Evolutionary conservation across 1,140 invertebrate species (phyloP), one percentile per base, ranked within the genome.

Genomic region (Brachionus plicatilis): DNA sequence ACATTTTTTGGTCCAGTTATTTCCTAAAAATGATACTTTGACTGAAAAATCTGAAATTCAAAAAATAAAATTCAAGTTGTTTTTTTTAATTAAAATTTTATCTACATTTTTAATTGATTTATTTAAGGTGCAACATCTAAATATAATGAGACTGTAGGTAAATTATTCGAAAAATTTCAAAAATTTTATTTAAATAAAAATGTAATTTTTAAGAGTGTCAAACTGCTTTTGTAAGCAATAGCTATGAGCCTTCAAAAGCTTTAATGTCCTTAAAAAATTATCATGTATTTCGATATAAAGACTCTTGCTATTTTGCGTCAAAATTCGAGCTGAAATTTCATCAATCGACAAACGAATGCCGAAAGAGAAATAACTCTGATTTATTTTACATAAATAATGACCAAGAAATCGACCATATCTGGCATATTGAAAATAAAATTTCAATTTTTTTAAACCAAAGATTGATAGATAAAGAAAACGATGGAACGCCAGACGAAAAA

Each of bases 331-430:
- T 43, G n/a, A 72, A 72, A 43, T 43, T 17, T 17, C 41, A 72
- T 17, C 66, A 72, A 72, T 43, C 17, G 8, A 5, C 43, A 11
- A 41, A 17, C 7, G 41, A 41, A 76, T 76, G 72, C 50, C 20
- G n/a, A 24, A 47, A 50, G 24, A 50, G 11, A 0, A 50, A 47
- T 50, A 47, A 47, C 47, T 50, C 72, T 12, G n/a, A 29, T 50
- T 50, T 76, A 24, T 76, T 76, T 50, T 76, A 50, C 27, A 11
- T 76, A 3, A 50, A 47, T n/a, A 47, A 76, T 76, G 72, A 76
- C 27, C 20, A 76, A 3, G 72, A 76, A 50, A 50, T 24, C 6
- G 43, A 76, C 6, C 72, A 76, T 50, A 12, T 50, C 9, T n/a
- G 3, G 17, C 37, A 41, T 2, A 43, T 72, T 45, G n/a, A 72